Evolutionary conservation across 1,140 invertebrate species (phyloP).

Genomic region (Scaptomyza hsui): DNA sequence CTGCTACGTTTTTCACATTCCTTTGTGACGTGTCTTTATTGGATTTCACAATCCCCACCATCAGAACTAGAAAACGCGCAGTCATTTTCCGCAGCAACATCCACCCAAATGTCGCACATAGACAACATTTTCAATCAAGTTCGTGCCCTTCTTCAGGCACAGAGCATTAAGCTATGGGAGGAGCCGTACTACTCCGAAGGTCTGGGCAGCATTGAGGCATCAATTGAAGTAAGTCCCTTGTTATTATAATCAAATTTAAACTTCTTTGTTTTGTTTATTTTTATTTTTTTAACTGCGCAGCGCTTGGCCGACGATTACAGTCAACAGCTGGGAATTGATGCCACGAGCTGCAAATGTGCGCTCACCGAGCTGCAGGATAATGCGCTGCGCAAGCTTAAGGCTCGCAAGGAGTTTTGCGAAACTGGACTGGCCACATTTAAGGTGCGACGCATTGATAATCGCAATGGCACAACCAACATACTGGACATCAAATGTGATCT

Average conservation of each 20-base stretch:
- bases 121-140: constrained; percentile 87
- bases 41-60: background rate
- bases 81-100: constrained; percentile 11
- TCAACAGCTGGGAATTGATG: constrained; percentile 84
- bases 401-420: constrained; percentile 86
- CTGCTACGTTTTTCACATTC: background rate
- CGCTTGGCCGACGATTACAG: constrained; percentile 85
- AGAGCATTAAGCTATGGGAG: constrained; percentile 90
- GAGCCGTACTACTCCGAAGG: constrained; percentile 87
- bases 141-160: constrained; percentile 87
- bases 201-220: constrained; percentile 73
- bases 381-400: constrained; percentile 88
- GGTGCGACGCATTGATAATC: constrained; percentile 69
- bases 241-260: background rate
- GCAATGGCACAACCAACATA: constrained; percentile 66
- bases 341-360: constrained; percentile 84
- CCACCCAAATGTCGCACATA: constrained; percentile 77
- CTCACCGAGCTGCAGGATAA: constrained; percentile 87
- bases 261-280: background rate
- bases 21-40: constrained; percentile 17
- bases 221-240: constrained; percentile 84
- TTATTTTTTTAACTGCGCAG: constrained; percentile 84
- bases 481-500: constrained; percentile 72
- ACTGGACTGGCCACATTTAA: constrained; percentile 85
- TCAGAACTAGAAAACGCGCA: constrained; percentile 1